These are phyloP conservation scores for Gasteruption jaculator DNA, from an alignment of 2,888 invertebrate species.

Conservation along the genomic window DNA sequence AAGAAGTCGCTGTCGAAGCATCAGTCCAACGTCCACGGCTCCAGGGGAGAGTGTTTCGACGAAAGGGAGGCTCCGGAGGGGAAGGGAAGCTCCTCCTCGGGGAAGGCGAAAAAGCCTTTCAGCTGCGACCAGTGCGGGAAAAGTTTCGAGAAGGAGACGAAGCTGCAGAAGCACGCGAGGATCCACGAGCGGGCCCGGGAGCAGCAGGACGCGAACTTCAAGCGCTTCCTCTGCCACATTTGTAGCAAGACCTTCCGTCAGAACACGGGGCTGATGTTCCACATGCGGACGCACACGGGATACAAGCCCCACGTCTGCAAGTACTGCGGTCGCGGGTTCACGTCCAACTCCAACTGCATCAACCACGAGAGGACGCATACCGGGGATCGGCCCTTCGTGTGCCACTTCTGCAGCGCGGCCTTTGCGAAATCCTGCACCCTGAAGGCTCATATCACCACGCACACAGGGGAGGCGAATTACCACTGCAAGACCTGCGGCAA, in stretches of 20 bases:
- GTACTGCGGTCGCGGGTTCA: constrained; percentile 43
- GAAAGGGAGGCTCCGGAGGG: constrained; percentile 19
- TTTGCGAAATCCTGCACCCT: constrained; percentile 45
- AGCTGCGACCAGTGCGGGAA: constrained; percentile 36
- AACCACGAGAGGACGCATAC: constrained; percentile 46
- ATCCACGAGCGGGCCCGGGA: constrained; percentile 37
- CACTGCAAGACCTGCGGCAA: constrained; percentile 47
- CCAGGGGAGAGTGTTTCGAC: constrained; percentile 14
- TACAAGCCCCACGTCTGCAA: constrained; percentile 45
- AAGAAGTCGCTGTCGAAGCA: constrained; percentile 39
- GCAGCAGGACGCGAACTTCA: constrained; percentile 38
- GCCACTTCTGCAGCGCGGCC: constrained; percentile 44
- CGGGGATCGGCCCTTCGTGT: constrained; percentile 43
- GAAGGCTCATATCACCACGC: constrained; percentile 44
- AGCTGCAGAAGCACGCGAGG: constrained; percentile 34
- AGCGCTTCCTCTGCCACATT: constrained; percentile 42
- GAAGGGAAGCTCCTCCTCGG: constrained; percentile 23
- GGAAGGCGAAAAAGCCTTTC: constrained; percentile 27
- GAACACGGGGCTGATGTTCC: constrained; percentile 44
- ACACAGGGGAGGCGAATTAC: constrained; percentile 46
- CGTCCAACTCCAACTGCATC: constrained; percentile 44
- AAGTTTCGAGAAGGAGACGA: constrained; percentile 36
- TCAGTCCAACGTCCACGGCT: constrained; percentile 27
- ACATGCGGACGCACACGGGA: constrained; percentile 45
- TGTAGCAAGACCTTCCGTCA: constrained; percentile 45